These are phyloP conservation scores for Eriocheir sinensis DNA, from an alignment of 1,140 invertebrate genomes.

Conservation along the genomic window DNA sequence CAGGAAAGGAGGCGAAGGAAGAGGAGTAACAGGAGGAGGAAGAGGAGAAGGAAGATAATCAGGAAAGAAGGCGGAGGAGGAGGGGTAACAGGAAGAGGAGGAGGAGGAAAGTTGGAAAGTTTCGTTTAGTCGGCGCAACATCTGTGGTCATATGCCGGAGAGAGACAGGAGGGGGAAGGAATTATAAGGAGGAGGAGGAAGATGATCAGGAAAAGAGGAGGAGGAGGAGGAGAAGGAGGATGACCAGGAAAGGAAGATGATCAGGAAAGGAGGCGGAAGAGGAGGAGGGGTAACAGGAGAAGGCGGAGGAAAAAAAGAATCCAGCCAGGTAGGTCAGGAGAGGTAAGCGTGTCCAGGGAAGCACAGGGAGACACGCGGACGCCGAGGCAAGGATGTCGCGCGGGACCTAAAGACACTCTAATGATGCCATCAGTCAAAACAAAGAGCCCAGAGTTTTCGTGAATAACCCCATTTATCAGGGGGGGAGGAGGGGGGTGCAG, in stretches of 20 bases:
- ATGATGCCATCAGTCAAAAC: conserved; percentile 6
- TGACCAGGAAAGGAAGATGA: neutral
- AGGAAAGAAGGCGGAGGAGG: neutral
- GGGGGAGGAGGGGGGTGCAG: neutral
- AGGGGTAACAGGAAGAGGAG: no score
- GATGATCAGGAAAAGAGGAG: no score
- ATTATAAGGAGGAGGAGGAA: no score
- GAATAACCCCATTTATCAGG: conserved; percentile 24
- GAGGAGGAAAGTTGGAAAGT: no score
- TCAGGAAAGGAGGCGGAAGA: neutral
- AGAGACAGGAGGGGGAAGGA: no score
- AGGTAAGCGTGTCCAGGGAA: neutral
- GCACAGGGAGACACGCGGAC: neutral
- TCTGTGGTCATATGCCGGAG: no score
- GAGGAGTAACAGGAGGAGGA: no score
- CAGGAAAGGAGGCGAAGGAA: no score
- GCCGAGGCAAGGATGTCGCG: neutral
- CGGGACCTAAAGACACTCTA: neutral
- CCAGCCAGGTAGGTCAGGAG: no score
- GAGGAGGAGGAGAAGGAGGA: neutral
- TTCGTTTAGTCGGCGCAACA: no score
- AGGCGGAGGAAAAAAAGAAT: no score
- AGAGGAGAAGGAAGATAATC: neutral
- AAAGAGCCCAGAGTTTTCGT: neutral
- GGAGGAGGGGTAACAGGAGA: neutral